A percentile compares a stretch with the other conserved stretches of the same genome.
phyloP scores from a whole-genome alignment of 2,113 vertebrate genomes.

The Corydoras sp. region DNA sequence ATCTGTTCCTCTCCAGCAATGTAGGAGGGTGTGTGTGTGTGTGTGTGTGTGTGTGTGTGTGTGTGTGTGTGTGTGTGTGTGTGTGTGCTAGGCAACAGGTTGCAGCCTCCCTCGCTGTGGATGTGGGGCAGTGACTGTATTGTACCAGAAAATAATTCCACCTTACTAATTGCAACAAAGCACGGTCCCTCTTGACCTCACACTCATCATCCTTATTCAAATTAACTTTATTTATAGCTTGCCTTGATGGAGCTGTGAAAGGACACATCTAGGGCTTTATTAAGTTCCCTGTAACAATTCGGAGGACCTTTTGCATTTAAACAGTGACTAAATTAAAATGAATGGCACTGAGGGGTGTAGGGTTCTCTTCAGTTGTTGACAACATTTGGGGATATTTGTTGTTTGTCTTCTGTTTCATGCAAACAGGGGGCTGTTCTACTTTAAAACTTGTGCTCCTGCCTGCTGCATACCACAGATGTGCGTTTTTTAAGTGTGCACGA shows the following conservation, averaged over 20 bases:
- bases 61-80: conserved; percentile 21
- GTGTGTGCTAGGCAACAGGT: conserved; percentile 67
- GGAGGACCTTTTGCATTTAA: conserved; percentile 13
- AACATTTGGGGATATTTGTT: too few species aligned
- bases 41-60: neutral
- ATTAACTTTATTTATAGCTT: conserved; percentile 6
- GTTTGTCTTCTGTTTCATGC: too few species aligned
- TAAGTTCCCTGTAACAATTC: conserved; percentile 13
- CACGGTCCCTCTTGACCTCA: conserved; percentile 16
- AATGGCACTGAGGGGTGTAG: too few species aligned
- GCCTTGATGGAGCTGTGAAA: neutral
- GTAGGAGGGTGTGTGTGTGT: conserved; percentile 11
- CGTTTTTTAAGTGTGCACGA: too few species aligned
- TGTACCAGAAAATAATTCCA: conserved; percentile 1
- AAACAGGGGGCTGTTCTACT: too few species aligned
- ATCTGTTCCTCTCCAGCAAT: conserved; percentile 75
- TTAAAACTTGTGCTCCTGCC: too few species aligned
- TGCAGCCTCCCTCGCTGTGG: neutral
- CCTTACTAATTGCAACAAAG: conserved; percentile 24
- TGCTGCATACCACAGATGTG: too few species aligned
- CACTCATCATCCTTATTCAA: conserved; percentile 13
- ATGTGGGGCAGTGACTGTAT: neutral
- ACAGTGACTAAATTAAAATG: neutral
- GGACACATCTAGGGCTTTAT: neutral
- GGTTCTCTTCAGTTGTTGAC: too few species aligned